Base-by-base conservation (phyloP, 2,797 vertebrate genomes). In the Gymnothorax reevesii region DNA sequence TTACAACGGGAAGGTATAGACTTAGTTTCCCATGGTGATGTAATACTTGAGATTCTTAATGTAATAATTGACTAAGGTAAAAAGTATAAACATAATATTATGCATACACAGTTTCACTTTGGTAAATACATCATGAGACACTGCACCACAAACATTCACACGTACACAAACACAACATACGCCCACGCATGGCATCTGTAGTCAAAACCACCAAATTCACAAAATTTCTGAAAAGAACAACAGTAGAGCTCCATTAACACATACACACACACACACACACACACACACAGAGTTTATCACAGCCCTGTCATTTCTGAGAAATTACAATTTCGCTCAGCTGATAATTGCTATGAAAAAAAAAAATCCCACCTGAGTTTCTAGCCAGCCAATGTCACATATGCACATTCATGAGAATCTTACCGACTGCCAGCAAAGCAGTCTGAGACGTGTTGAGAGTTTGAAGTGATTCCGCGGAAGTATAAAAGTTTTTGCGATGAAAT, bases 261-360 rank as follows among this genome's bases (percentile, higher is more conserved):
- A 79, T 42, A 42, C 33, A 42, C 33, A 42, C 2, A 42, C 33
- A 2, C 33, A 42, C 22, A 12, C 13, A 77, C 73, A 77, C 22
- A 12, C 42, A 77, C 73, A 77, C 22, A 12, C 42, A 77, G 20
- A 77, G 54, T 20, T 22, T 54, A 79, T n/a, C 75, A 75, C 33
- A 17, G 73, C 73, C 33, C 73, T 75, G 73, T 75, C 73, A 79
- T 54, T 79, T 55, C 42, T 79, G 75, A 79, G n/a, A 79, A 79
- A 55, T 79, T 52, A 79, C 75, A 79, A 22, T 79, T 54, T 20
- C 6, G 17, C 49, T 54, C 17, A 3, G 17, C 75, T 79, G 75
- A 54, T 52, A 55, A 79, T 75, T 75, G 73, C 73, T 54, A 79
- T 20, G 62, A 64, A 64, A 22, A 7, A 64, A 64, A 15, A 52